Evolutionary conservation across 2,888 invertebrate species (phyloP).

Genomic region (Polylopha cassiicola): DNA sequence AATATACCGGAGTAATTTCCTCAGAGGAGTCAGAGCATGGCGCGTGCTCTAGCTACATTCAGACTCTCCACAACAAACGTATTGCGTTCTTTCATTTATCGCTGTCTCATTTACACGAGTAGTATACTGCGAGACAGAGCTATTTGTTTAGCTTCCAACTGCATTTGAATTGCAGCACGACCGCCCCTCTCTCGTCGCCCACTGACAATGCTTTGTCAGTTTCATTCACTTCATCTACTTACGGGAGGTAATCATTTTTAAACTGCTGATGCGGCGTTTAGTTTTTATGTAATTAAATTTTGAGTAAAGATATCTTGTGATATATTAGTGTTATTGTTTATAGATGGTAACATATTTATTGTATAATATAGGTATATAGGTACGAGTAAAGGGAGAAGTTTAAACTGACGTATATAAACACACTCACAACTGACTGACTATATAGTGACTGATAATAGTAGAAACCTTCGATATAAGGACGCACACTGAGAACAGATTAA

Average conservation of each 20-base stretch:
- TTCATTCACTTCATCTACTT: conserved; percentile 30
- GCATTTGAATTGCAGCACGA: conserved; percentile 1
- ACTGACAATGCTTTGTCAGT: conserved; percentile 36
- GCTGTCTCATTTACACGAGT: conserved; percentile 5
- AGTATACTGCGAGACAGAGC: conserved; percentile 1
- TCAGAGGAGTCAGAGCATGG: conserved; percentile 32
- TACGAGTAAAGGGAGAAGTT: too few relatives aligned
- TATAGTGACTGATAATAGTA: too few relatives aligned
- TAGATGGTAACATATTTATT: too few relatives aligned
- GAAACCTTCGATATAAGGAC: too few relatives aligned
- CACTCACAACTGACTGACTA: too few relatives aligned
- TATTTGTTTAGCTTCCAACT: background rate
- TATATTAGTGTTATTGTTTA: too few relatives aligned
- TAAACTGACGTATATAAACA: too few relatives aligned
- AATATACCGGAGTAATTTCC: conserved; percentile 51
- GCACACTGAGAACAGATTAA: too few relatives aligned
- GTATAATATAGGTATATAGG: too few relatives aligned
- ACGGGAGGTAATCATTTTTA: conserved; percentile 26
- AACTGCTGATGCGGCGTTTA: too few relatives aligned
- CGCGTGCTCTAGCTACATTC: conserved; percentile 26
- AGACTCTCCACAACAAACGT: background rate
- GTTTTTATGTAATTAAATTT: too few relatives aligned
- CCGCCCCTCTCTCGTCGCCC: conserved; percentile 24
- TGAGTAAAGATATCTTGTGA: too few relatives aligned
- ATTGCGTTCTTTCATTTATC: conserved; percentile 1